These are phyloP conservation scores for Brachionus sp. DNA, from an alignment of 1,140 invertebrate genomes.

Conservation along the genomic window DNA sequence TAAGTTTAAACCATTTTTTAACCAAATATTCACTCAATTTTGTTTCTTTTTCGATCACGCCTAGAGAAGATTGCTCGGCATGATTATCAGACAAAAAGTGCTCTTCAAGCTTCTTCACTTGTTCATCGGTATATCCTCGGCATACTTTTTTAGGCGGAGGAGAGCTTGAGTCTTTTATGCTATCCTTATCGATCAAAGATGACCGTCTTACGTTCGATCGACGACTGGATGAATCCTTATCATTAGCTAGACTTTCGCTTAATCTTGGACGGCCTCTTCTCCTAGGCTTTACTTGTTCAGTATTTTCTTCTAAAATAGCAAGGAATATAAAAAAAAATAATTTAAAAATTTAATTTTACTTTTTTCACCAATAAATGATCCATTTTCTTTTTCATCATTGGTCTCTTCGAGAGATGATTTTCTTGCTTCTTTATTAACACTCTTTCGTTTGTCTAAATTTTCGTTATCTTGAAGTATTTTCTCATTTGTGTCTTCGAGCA, in stretches of 20 bases:
- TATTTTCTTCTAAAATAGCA: background rate
- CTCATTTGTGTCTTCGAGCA: background rate
- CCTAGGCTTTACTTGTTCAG: background rate
- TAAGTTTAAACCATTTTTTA: slow-evolving; percentile 28
- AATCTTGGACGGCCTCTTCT: background rate
- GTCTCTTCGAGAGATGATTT: background rate
- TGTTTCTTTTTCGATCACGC: background rate
- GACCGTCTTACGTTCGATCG: background rate
- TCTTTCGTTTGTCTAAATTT: background rate
- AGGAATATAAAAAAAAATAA: background rate
- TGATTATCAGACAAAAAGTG: background rate
- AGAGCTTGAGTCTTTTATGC: background rate
- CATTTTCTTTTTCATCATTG: slow-evolving; percentile 14
- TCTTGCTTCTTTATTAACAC: background rate
- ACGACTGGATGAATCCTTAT: background rate
- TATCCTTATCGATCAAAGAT: background rate
- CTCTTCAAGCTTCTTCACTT: background rate
- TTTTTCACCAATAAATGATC: background rate
- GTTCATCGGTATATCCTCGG: background rate
- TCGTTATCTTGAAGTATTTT: background rate
- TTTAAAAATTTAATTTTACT: background rate
- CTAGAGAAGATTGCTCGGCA: background rate
- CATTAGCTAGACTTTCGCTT: background rate
- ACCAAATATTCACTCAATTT: background rate
- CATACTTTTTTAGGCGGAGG: slow-evolving; percentile 8